Percentiles rank a stretch among this genome's conserved stretches.
These are phyloP conservation scores for Spodoptera littoralis DNA, from an alignment of 2,888 invertebrate genomes.

Conservation along the genomic window DNA sequence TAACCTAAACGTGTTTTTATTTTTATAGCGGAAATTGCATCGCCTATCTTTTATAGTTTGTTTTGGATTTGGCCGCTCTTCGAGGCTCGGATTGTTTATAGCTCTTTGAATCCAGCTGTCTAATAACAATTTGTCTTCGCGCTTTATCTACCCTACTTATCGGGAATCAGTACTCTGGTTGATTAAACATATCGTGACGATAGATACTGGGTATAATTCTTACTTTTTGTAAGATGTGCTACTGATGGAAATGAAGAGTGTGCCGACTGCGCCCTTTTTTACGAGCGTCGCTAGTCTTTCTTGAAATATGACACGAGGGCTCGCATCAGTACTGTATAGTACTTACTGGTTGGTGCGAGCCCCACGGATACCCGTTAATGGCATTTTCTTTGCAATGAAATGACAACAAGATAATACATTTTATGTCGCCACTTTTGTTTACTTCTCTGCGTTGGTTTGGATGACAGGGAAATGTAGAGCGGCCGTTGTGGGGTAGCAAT, in stretches of 20 bases:
- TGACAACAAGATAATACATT: slow-evolving; percentile 79
- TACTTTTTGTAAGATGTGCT: slow-evolving; percentile 59
- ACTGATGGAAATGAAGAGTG: slow-evolving; percentile 69
- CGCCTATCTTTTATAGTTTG: no score
- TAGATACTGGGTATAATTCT: slow-evolving; percentile 28
- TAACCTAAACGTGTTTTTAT: no score
- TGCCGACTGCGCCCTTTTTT: slow-evolving; percentile 76
- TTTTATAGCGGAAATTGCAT: no score
- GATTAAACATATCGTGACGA: slow-evolving; percentile 39
- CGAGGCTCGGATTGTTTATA: background rate
- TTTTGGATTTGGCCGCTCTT: no score
- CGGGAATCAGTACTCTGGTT: slow-evolving; percentile 29
- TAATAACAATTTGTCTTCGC: background rate
- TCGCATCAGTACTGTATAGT: slow-evolving; percentile 49
- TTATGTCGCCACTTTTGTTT: slow-evolving; percentile 81
- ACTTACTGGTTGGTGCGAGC: slow-evolving; percentile 34
- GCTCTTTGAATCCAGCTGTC: background rate
- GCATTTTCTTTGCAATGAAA: slow-evolving; percentile 60
- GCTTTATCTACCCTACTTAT: slow-evolving; percentile 20
- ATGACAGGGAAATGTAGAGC: slow-evolving; percentile 67
- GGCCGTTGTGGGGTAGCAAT: slow-evolving; percentile 62
- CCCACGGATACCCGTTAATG: slow-evolving; percentile 61
- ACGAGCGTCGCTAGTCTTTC: slow-evolving; percentile 74
- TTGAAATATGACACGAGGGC: slow-evolving; percentile 79
- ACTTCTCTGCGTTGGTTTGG: slow-evolving; percentile 73